Evolutionary conservation across 2,113 vertebrate genomes (phyloP), one percentile per base, ranked within the genome.

Genomic region (Aleadryas rufinucha): DNA sequence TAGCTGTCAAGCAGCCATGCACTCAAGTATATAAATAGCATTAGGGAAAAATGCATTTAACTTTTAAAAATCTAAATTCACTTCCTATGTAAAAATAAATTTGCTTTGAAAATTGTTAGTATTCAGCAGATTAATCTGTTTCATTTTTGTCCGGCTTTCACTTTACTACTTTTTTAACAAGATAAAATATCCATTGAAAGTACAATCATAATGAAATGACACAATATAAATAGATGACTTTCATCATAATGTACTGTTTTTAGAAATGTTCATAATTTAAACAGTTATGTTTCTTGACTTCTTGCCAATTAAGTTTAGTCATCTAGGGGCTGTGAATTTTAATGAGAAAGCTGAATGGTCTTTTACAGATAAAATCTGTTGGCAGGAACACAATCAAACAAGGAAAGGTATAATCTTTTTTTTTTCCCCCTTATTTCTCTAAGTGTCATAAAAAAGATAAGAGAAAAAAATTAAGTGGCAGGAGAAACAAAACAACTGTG

Each of bases 301-400:
- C 53, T 96, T 37, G 54, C 89, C 96, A 97, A 96, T 98, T 98
- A 97, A 97, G 69, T 96, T 97, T 89, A 95, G 85, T 97, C 91
- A 95, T 97, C 90, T 93, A 91, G 84, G 59, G 82, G 89, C 75
- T 93, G 83, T 80, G 90, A 97, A 97, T 98, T 97, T 97, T 96
- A 98, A 98, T 97, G 91, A 97, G 74, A 75, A 91, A 90, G 81
- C 93, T 94, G 92, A 97, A 97, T 94, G 76, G 94, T 76, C 94
- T 97, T 97, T 97, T 95, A 68, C 39, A 91, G 97, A 98, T 98
- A 97, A 9, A 44, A 98, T 98, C 97, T 96, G 74, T 96, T 97
- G 93, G 65, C 85, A 93, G n/a, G 68, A 47, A 60, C 52, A 89
- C 84, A 97, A 64, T 97, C 91, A 96, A 97, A 96, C 91, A 87